phyloP scores from a whole-genome alignment of 2,797 vertebrate species.

The Eptatretus atami region DNA sequence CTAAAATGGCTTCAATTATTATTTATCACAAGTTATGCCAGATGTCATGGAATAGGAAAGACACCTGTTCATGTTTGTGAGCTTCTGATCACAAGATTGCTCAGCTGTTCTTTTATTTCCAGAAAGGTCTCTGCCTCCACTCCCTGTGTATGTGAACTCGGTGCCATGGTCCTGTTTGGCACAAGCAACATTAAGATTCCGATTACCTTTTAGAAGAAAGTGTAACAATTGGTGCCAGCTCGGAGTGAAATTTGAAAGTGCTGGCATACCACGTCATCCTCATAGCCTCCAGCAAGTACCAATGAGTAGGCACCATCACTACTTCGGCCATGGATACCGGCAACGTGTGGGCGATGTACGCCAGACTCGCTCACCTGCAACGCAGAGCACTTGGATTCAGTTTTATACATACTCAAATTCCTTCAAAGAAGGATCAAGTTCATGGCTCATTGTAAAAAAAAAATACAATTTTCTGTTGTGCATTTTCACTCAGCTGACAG shows the following conservation, averaged over 20 bases:
- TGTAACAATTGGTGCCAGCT: no score
- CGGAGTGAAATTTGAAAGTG: conserved; percentile 4
- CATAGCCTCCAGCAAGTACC: conserved; percentile 76
- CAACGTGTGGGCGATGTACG: conserved; percentile 82
- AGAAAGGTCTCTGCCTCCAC: conserved; percentile 66
- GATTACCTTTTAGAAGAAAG: no score
- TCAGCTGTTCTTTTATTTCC: conserved; percentile 89
- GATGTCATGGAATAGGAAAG: background rate
- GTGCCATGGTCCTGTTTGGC: conserved; percentile 47
- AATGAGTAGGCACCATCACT: conserved; percentile 66
- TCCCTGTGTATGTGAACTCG: conserved; percentile 84
- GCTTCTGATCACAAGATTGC: conserved; percentile 87
- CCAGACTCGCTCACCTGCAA: conserved; percentile 65
- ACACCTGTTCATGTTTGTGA: conserved; percentile 89
- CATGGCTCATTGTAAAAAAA: background rate
- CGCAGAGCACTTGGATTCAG: background rate
- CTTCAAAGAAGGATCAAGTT: background rate
- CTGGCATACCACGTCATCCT: conserved; percentile 66
- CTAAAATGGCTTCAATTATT: no score
- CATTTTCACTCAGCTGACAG: conserved; percentile 2
- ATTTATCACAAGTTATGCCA: background rate
- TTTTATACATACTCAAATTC: background rate
- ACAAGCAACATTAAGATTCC: no score
- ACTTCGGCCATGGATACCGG: conserved; percentile 73
- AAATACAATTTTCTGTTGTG: background rate